Evolutionary conservation across 2,113 vertebrate species (phyloP), one percentile per base, ranked within the genome.

Genomic region (Corythornis madagascariensis): DNA sequence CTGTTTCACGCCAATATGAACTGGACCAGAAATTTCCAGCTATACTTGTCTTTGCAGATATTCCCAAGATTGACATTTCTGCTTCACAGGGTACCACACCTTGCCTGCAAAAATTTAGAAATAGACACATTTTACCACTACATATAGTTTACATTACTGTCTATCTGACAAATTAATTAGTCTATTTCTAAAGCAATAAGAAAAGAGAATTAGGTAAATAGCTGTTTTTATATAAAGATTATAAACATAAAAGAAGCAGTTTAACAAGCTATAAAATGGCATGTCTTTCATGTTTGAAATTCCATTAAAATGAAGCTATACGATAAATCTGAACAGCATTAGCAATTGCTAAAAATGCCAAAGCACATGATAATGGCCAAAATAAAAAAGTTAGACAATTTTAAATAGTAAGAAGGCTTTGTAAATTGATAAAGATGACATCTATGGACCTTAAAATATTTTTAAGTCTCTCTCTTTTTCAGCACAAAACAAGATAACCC

Each of bases 1-100:
- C 97, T 8, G 97, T 97, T 94, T 93, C 91, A 88, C 93, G 93
- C 72, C 92, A 59, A 31, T 89, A 75, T 3, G 79, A 26, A 92
- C 90, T 95, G 52, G 97, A 86, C 95, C 89, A 83, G 43, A 94
- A 95, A 94, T 95, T 97, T 76, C 92, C 95, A 31, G 90, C 50
- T 35, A 43, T 22, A 9, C 92, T 98, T 91, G 72, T 91, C 90
- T 97, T 92, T 83, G 61, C 75, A 53, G 87, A 66, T 79, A 94
- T 89, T 33, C 95, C 96, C 80, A 94, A 86, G 64, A 98, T 4
- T 3, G 96, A 97, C 50, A 99, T 71, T 83, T 98, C 97, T 65
- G 97, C 98, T 86, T 98, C 97, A 92, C 98, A 98, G 4, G 98
- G 98, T 71, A 93, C 86, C 88, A 98, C 72, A 59, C 91, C 52